Conservation (phyloP, 2,113 vertebrate genomes). For the Brachyhypopomus gauderio region DNA sequence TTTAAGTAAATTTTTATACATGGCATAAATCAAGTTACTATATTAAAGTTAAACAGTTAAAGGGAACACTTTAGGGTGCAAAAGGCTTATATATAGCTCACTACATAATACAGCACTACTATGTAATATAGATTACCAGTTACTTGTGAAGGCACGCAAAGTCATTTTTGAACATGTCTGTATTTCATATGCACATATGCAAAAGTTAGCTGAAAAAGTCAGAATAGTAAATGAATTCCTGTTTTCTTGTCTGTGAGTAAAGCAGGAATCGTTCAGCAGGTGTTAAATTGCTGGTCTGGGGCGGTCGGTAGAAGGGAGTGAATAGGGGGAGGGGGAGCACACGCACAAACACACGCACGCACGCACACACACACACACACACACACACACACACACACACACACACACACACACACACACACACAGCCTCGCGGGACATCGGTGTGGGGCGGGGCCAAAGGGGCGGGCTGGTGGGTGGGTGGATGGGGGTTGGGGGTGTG, state of each 20-base stretch:
- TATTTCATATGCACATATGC: neutral
- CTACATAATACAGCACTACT: neutral
- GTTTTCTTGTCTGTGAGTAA: conserved; percentile 28
- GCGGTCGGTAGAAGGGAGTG: conserved; percentile 31
- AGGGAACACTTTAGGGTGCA: neutral
- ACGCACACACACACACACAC: conserved; percentile 65
- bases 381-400: conserved; percentile 67
- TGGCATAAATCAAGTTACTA: neutral
- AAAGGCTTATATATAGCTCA: neutral
- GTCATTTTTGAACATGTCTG: neutral
- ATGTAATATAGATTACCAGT: neutral
- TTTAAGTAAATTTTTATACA: neutral
- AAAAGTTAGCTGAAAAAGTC: neutral
- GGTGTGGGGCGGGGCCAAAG: conserved; percentile 53
- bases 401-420: conserved; percentile 60
- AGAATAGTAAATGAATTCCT: neutral
- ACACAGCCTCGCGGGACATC: conserved; percentile 69
- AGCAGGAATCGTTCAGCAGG: conserved; percentile 58
- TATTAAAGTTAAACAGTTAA: neutral
- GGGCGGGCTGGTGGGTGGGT: conserved; percentile 64
- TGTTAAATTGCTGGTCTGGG: conserved; percentile 64
- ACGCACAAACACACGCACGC: conserved; percentile 58
- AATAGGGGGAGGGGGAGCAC: conserved; percentile 51
- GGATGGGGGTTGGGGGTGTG: conserved; percentile 60
- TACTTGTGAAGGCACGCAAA: neutral